phyloP scores from a whole-genome alignment of 2,797 vertebrate genomes.

The Pipistrellus pipistrellus region DNA sequence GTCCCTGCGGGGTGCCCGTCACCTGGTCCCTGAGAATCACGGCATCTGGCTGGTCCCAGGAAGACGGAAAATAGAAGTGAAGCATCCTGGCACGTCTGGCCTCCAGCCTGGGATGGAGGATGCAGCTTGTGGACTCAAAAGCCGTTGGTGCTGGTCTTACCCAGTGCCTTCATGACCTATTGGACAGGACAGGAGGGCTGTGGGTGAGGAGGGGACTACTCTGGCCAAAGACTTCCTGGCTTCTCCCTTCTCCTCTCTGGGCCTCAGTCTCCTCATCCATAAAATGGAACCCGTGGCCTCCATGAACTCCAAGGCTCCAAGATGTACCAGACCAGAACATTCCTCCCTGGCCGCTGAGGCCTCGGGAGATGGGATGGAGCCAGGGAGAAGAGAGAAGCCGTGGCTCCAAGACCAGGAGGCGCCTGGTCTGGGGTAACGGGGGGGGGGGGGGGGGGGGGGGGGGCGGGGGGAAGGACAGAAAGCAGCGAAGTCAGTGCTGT shows the following conservation, averaged over 20 bases:
- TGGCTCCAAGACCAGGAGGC: constrained; percentile 72
- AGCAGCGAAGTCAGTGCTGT: constrained; percentile 57
- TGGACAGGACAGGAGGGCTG: background rate
- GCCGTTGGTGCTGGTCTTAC: background rate
- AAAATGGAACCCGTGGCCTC: constrained; percentile 35
- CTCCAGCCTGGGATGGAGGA: background rate
- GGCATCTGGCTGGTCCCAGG: background rate
- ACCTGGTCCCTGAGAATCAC: background rate
- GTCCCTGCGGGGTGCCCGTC: background rate
- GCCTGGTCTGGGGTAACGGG: constrained; percentile 19
- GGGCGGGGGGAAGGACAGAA: background rate
- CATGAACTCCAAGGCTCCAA: background rate
- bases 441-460: fast-evolving
- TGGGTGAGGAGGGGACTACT: background rate
- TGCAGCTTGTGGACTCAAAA: background rate
- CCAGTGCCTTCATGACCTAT: background rate
- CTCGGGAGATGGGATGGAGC: constrained; percentile 66
- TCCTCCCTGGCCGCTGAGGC: constrained; percentile 60
- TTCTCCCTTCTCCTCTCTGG: background rate
- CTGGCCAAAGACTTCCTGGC: background rate
- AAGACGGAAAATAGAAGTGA: background rate
- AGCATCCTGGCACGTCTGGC: background rate
- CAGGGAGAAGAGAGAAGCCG: background rate
- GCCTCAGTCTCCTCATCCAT: constrained; percentile 64
- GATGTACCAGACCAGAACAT: constrained; percentile 50